These are phyloP conservation scores for Falco naumanni DNA, from an alignment of 2,797 vertebrate species.

Conservation along the genomic window DNA sequence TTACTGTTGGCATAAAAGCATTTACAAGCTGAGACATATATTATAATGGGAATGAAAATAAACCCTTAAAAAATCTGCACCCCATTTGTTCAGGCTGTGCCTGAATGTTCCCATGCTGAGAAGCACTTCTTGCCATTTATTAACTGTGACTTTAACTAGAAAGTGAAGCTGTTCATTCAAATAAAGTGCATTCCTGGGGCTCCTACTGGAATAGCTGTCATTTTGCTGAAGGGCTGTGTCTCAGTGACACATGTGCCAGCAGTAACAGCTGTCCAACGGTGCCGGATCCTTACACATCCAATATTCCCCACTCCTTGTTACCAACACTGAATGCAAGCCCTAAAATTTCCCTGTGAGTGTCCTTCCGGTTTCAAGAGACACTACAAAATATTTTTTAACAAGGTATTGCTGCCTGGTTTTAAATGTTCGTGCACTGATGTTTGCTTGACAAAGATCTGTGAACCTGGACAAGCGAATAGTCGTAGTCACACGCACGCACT, in stretches of 20 bases:
- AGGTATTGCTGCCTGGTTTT: background rate
- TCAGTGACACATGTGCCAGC: background rate
- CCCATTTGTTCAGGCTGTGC: conserved; percentile 42
- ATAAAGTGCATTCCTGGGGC: conserved; percentile 48
- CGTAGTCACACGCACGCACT: background rate
- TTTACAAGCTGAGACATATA: conserved; percentile 52
- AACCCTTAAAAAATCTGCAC: conserved; percentile 49
- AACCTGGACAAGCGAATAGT: background rate
- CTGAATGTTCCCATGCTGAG: conserved; percentile 49
- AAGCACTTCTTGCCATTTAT: conserved; percentile 62
- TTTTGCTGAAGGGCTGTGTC: conserved; percentile 23
- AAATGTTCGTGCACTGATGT: background rate
- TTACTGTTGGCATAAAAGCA: conserved; percentile 54
- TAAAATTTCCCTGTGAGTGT: background rate
- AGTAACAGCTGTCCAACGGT: background rate
- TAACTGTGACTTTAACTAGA: conserved; percentile 68
- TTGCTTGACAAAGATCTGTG: background rate
- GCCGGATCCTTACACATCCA: background rate
- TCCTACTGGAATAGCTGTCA: conserved; percentile 59
- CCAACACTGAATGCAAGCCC: background rate
- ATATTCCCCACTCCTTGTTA: background rate
- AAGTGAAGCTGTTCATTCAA: conserved; percentile 52
- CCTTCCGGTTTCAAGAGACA: background rate
- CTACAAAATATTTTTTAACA: background rate
- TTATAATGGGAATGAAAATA: conserved; percentile 49